Evolutionary conservation across 2,888 invertebrate genomes (phyloP).

Genomic region (Rotaria sp.): DNA sequence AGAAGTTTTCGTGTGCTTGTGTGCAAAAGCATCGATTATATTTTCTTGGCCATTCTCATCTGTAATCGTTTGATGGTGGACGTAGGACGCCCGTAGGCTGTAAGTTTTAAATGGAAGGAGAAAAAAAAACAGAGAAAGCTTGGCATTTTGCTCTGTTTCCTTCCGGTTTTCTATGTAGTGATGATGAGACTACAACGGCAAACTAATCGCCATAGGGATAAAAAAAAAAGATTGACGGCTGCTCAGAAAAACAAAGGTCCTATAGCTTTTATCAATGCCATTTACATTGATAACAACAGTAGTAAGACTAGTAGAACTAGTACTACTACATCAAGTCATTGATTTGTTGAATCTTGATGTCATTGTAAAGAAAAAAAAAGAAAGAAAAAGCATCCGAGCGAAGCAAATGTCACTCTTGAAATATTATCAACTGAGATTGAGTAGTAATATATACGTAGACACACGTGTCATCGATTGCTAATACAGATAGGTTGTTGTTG

Average conservation of each 20-base stretch:
- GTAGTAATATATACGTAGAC: not conserved
- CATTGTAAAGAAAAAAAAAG: not conserved
- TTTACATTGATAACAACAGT: not conserved
- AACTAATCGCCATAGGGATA: not conserved
- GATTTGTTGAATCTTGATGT: not conserved
- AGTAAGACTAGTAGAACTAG: not conserved
- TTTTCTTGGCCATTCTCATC: not conserved
- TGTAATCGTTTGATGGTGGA: not conserved
- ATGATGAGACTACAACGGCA: not conserved
- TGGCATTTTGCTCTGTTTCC: not conserved
- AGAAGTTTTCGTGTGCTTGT: not conserved
- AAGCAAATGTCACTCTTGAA: not conserved
- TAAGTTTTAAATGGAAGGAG: not conserved
- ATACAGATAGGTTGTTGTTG: not conserved
- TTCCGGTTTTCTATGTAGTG: not conserved
- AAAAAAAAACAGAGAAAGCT: not conserved
- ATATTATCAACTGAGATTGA: not conserved
- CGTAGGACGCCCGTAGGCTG: constrained; percentile 4
- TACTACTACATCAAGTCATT: not conserved
- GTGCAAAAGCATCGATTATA: not conserved
- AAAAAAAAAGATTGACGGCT: not conserved
- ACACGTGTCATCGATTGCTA: not conserved
- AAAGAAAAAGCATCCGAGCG: not conserved
- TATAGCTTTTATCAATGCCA: not conserved
- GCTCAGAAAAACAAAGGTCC: not conserved